Evolutionary conservation across 37 sponge, comb jelly and placozoan genomes (phyloP), one percentile per base, ranked within the genome.

Genomic region (Hexactinellida sp.): DNA sequence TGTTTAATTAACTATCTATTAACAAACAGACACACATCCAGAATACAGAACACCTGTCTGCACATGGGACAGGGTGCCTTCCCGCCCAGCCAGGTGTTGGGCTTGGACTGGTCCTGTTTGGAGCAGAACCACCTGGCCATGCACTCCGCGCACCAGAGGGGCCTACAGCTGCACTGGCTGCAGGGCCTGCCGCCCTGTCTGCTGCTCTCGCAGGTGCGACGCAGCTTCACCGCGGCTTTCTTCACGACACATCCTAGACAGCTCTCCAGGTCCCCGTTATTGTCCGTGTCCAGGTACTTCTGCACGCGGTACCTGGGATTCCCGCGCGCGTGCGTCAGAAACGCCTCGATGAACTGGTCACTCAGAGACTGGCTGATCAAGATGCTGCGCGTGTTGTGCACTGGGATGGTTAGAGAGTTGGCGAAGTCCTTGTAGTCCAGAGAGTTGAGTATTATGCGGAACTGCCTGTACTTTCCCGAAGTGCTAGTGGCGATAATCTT

Each of bases 1-100:
- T 9, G 16, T 47, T 47, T 16, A 47, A 47, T 47, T 16, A 47
- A 19, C 52, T 19, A 16, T 47, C 16, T 19, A 47, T 47, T 47
- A 47, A 47, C 52, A 47, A 47, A 19, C 52, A 47, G 9, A 47
- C 52, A 63, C 76, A 97, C 91, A 85, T 97, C 99, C 28, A 93
- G 71, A 85, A 95, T 87, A 82, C 99, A 97, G 85, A 97, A 97
- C 37, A 23, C 63, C 28, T 92, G 86, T 41, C 99, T 82, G 54
- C 99, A 97, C 87, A 93, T 93, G 0, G 99, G 99, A 87, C 99
- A 97, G 36, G 99, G 94, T 1, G 99, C 99, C 38, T 86, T 89
- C 3, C 91, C 88, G 0, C 85, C 36, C 92, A 97, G 87, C 99
- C 99, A 97, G 0, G 55, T 85, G 38, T 93, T 91, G 24, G 92